Conservation (phyloP, 2,113 vertebrate species). For the Alethe diademata region DNA sequence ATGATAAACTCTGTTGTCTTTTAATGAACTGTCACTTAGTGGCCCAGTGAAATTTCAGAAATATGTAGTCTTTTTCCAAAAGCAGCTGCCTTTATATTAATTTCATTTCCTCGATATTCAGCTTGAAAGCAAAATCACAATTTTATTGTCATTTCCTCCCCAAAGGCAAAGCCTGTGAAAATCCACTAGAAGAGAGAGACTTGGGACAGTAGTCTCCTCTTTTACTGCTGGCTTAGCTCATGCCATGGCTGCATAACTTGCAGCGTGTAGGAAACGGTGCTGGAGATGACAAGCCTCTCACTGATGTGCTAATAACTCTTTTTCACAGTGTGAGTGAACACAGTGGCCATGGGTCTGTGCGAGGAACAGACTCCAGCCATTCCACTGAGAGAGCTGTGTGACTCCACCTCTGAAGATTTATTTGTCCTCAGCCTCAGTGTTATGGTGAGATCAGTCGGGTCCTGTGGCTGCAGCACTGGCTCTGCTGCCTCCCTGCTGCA, state of each 20-base stretch:
- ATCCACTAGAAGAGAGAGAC: background rate
- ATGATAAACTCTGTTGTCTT: background rate
- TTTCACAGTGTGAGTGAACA: background rate
- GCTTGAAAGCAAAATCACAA: background rate
- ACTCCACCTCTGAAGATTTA: background rate
- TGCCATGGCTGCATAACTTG: background rate
- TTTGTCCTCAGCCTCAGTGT: background rate
- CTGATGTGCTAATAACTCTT: background rate
- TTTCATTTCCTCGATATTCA: background rate
- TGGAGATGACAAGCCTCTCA: background rate
- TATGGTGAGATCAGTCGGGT: accelerated
- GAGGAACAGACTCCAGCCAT: background rate
- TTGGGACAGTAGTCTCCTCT: background rate
- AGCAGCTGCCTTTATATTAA: background rate
- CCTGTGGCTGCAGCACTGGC: accelerated
- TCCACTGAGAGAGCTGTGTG: background rate
- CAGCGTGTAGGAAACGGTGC: accelerated
- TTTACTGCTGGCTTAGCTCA: background rate
- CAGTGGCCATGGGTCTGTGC: background rate
- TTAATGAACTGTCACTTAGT: background rate
- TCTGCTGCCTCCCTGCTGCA: background rate
- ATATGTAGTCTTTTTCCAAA: background rate
- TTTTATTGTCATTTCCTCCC: background rate
- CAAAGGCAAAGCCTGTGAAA: background rate
- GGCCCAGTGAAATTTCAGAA: background rate